These are phyloP conservation scores for Myiothlypis chrysogaster DNA, from an alignment of 2,797 vertebrate species.

Conservation along the genomic window DNA sequence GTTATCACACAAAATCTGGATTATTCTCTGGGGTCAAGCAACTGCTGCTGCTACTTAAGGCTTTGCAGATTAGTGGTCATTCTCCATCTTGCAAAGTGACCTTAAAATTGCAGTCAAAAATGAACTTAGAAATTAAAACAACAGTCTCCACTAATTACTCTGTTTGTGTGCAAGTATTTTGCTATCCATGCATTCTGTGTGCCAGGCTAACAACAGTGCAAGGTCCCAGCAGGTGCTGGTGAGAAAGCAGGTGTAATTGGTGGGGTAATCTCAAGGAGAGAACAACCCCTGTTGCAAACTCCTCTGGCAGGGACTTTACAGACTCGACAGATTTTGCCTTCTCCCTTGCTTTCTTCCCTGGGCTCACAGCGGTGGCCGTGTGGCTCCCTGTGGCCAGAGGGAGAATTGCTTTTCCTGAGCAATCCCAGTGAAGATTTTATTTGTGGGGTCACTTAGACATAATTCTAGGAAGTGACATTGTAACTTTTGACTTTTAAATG, in stretches of 20 bases:
- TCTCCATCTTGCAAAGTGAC: background rate
- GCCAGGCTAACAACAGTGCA: background rate
- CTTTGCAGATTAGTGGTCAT: background rate
- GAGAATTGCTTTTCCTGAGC: background rate
- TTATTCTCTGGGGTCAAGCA: background rate
- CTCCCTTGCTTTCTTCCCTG: background rate
- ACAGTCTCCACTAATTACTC: background rate
- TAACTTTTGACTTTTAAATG: background rate
- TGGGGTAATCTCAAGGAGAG: background rate
- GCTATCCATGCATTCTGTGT: background rate
- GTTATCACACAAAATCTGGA: background rate
- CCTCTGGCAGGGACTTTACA: background rate
- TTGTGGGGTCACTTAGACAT: background rate
- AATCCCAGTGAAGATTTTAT: background rate
- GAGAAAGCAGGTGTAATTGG: background rate
- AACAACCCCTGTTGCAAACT: background rate
- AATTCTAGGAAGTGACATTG: background rate
- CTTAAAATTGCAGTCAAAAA: background rate
- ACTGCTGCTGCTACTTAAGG: background rate
- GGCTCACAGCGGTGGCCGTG: background rate
- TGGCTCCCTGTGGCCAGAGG: slow-evolving; percentile 17
- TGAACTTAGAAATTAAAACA: background rate
- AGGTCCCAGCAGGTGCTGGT: background rate
- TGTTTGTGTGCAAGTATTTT: background rate
- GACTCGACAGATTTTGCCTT: background rate